Conservation (phyloP, 2,797 vertebrate species). For the Neomorphus geoffroyi region DNA sequence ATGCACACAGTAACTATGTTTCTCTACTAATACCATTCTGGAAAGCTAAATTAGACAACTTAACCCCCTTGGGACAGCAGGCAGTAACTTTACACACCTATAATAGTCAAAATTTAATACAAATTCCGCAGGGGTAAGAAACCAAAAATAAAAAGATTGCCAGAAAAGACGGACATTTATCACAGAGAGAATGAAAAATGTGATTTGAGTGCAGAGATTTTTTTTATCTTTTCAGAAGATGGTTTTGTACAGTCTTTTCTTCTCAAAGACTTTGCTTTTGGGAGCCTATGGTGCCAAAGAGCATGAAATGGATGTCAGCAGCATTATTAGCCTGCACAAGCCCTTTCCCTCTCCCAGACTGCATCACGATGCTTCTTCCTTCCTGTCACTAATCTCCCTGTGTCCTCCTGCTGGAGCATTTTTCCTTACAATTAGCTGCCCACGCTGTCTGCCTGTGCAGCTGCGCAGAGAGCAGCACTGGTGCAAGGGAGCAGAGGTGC, state of each 20-base stretch:
- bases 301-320: neutral
- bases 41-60: neutral
- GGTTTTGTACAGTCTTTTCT: neutral
- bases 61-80: neutral
- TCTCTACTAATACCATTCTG: neutral
- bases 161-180: neutral
- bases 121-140: neutral
- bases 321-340: neutral
- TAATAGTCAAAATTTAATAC: neutral
- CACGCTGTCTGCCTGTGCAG: neutral
- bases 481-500: neutral
- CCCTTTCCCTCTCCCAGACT: neutral
- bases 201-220: neutral
- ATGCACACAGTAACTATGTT: neutral
- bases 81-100: neutral
- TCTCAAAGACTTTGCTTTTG: neutral
- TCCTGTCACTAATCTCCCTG: neutral
- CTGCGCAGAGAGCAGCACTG: neutral
- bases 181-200: neutral
- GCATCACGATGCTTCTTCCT: neutral
- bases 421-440: neutral
- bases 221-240: neutral
- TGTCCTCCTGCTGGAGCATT: neutral
- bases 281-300: neutral
- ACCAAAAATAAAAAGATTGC: neutral